Conservation (phyloP, 2,797 vertebrate genomes). For the Lagodon rhomboides region DNA sequence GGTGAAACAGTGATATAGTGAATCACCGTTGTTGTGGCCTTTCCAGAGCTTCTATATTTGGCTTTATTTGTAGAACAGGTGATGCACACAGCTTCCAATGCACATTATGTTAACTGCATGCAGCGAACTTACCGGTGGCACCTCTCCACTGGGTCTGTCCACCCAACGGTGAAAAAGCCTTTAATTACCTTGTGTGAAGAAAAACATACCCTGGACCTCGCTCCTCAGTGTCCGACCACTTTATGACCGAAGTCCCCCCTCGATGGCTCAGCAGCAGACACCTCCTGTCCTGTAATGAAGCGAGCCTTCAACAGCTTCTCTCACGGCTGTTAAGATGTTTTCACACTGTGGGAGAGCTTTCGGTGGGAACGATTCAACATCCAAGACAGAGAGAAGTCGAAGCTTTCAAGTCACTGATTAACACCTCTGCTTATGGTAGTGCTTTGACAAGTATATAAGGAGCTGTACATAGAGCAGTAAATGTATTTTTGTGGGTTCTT, state of each 20-base stretch:
- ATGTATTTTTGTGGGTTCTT: background rate
- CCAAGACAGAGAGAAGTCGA: constrained; percentile 8
- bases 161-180: constrained; percentile 61
- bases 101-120: constrained; percentile 49
- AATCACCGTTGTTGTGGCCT: background rate
- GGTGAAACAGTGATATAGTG: too few species aligned
- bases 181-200: constrained; percentile 71
- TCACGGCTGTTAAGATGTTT: constrained; percentile 48
- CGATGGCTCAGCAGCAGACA: constrained; percentile 42
- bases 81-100: constrained; percentile 51
- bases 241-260: constrained; percentile 52
- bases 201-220: constrained; percentile 55
- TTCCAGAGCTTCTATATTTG: constrained; percentile 9
- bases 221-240: constrained; percentile 31
- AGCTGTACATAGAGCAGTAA: background rate
- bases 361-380: constrained; percentile 44
- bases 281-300: constrained; percentile 76
- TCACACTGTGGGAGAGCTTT: constrained; percentile 43
- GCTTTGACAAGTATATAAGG: background rate
- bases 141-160: constrained; percentile 39
- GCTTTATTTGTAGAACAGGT: constrained; percentile 39
- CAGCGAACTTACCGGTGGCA: constrained; percentile 27
- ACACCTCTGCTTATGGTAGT: constrained; percentile 7
- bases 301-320: constrained; percentile 19
- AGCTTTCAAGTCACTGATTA: constrained; percentile 8